Conservation (phyloP, 2,797 vertebrate genomes). For the Acridotheres tristis region DNA sequence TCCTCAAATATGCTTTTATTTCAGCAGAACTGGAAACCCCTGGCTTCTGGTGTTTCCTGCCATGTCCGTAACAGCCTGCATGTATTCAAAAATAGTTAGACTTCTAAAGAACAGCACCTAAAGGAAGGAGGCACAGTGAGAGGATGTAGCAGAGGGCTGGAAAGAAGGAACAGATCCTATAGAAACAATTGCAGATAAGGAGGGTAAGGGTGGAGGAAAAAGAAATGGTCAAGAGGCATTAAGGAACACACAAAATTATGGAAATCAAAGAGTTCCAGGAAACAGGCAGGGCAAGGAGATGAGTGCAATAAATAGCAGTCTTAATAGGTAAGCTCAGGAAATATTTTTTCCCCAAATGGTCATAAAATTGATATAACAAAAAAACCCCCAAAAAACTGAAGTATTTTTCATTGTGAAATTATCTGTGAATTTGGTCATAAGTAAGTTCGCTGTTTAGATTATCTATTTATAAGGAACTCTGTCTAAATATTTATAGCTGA, state of each 20-base stretch:
- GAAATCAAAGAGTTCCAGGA: neutral
- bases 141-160: neutral
- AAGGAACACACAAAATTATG: neutral
- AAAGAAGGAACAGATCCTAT: neutral
- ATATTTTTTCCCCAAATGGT: neutral
- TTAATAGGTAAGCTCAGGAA: neutral
- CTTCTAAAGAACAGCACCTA: neutral
- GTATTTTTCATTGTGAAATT: neutral
- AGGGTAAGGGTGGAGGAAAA: neutral
- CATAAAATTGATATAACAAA: neutral
- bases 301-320: neutral
- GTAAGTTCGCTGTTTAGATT: neutral
- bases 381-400: neutral
- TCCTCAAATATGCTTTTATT: neutral
- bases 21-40: neutral
- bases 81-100: neutral
- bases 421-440: neutral
- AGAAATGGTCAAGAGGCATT: neutral
- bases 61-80: neutral
- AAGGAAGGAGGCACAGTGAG: neutral
- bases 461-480: neutral
- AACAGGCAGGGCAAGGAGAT: neutral
- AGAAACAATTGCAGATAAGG: neutral
- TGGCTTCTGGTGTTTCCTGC: neutral
- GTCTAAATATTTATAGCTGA: neutral